Evolutionary conservation across 92 coral and sea anemone genomes (phyloP).

Genomic region (Porites cylindrica): DNA sequence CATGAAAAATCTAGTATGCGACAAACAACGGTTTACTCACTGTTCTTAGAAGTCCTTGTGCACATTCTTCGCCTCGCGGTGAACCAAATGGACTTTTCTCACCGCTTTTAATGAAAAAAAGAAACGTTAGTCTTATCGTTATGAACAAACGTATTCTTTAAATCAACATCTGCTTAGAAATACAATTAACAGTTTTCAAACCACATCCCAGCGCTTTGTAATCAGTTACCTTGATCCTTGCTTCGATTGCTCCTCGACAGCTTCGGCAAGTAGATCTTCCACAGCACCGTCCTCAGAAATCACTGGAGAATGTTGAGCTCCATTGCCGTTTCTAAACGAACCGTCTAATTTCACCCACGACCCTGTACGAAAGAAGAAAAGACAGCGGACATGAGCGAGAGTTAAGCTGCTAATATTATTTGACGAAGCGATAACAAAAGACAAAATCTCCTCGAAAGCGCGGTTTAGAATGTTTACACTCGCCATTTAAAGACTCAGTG

Average conservation of each 20-base stretch:
- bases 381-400: not conserved
- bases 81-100: constrained; percentile 42
- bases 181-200: not conserved
- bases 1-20: not conserved
- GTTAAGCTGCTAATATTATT: not conserved
- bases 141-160: not conserved
- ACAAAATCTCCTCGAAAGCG: constrained; percentile 7
- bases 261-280: constrained; percentile 96
- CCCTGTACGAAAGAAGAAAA: constrained; percentile 63
- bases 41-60: constrained; percentile 24
- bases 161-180: not conserved
- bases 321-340: constrained; percentile 86
- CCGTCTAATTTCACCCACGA: constrained; percentile 97
- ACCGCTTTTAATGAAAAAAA: constrained; percentile 18
- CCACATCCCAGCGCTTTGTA: constrained; percentile 8
- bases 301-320: constrained; percentile 88
- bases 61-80: constrained; percentile 15
- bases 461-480: constrained; percentile 24
- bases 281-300: constrained; percentile 92
- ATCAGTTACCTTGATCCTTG: constrained; percentile 67
- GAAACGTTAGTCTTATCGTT: not conserved
- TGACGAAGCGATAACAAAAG: constrained; percentile 27
- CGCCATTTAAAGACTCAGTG: constrained; percentile 93
- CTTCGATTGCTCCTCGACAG: constrained; percentile 87
- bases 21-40: not conserved